Conservation (phyloP, 2,797 vertebrate species). For the Melanotaenia parkinsoni region DNA sequence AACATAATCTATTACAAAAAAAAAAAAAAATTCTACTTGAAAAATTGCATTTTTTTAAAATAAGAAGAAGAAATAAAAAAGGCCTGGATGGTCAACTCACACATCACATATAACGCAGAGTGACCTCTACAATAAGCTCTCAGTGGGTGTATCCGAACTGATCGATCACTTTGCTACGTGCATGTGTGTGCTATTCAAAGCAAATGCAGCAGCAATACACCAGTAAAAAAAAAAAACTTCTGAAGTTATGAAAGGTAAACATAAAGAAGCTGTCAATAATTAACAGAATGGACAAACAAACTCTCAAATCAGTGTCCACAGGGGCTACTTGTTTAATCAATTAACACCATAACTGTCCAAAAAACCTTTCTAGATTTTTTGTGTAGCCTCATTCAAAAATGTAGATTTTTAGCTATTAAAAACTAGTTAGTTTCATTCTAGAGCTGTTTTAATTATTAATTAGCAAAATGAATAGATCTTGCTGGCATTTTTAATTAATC, state of each 20-base stretch:
- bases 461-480: neutral
- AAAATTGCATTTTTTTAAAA: too few relatives aligned
- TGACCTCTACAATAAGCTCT: slow-evolving; percentile 72
- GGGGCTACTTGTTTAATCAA: neutral
- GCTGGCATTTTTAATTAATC: neutral
- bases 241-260: too few relatives aligned
- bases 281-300: neutral
- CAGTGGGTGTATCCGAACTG: slow-evolving; percentile 67
- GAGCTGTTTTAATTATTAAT: neutral
- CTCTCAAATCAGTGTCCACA: neutral
- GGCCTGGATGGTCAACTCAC: slow-evolving; percentile 53
- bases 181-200: slow-evolving; percentile 14
- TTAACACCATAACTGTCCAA: neutral
- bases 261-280: too few relatives aligned
- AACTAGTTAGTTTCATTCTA: neutral
- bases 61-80: slow-evolving; percentile 17
- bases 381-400: too few relatives aligned
- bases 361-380: neutral
- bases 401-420: too few relatives aligned
- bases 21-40: neutral
- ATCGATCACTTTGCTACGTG: slow-evolving; percentile 58
- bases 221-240: neutral
- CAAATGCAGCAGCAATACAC: slow-evolving; percentile 1
- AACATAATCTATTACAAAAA: slow-evolving; percentile 10
- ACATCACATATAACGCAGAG: slow-evolving; percentile 67